Conservation (phyloP, 2,888 invertebrate species). For the Cryptocheilus praepositus region DNA sequence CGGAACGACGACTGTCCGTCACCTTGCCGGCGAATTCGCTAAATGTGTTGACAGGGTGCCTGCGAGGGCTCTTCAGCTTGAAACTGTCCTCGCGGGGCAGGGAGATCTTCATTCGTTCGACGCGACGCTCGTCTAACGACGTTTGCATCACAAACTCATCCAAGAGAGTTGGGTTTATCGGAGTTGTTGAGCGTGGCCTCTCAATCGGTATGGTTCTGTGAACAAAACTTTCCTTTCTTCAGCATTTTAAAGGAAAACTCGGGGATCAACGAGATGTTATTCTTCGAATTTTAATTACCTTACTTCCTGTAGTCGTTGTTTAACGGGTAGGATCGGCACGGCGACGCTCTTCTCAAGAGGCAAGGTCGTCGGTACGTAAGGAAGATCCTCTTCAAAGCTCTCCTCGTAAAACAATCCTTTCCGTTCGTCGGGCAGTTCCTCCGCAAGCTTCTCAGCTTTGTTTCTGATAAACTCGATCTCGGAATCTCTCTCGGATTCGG, state of each 20-base stretch:
- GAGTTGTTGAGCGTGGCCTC: slow-evolving; percentile 84
- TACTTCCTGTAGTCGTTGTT: slow-evolving; percentile 78
- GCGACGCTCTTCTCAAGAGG: slow-evolving; percentile 90
- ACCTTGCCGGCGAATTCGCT: slow-evolving; percentile 82
- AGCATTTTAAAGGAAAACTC: too few species aligned
- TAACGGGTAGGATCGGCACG: slow-evolving; percentile 87
- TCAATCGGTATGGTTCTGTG: slow-evolving; percentile 83
- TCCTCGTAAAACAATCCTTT: slow-evolving; percentile 88
- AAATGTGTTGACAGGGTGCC: slow-evolving; percentile 76
- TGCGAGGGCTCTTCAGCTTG: slow-evolving; percentile 74
- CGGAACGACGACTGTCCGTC: slow-evolving; percentile 73
- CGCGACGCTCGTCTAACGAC: slow-evolving; percentile 72
- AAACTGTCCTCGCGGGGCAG: slow-evolving; percentile 79
- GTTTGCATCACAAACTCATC: slow-evolving; percentile 81
- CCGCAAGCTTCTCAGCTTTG: slow-evolving; percentile 78
- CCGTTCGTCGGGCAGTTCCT: slow-evolving; percentile 81
- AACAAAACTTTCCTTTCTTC: background rate
- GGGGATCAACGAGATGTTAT: too few species aligned
- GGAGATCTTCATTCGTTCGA: slow-evolving; percentile 83
- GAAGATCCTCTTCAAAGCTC: slow-evolving; percentile 88
- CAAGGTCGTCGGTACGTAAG: slow-evolving; percentile 92
- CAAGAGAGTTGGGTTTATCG: slow-evolving; percentile 83
- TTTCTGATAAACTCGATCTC: slow-evolving; percentile 77
- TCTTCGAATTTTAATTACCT: slow-evolving; percentile 47
- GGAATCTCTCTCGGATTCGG: slow-evolving; percentile 85